phyloP scores from a whole-genome alignment of 2,797 vertebrate species.

The Poecilia gillii region DNA sequence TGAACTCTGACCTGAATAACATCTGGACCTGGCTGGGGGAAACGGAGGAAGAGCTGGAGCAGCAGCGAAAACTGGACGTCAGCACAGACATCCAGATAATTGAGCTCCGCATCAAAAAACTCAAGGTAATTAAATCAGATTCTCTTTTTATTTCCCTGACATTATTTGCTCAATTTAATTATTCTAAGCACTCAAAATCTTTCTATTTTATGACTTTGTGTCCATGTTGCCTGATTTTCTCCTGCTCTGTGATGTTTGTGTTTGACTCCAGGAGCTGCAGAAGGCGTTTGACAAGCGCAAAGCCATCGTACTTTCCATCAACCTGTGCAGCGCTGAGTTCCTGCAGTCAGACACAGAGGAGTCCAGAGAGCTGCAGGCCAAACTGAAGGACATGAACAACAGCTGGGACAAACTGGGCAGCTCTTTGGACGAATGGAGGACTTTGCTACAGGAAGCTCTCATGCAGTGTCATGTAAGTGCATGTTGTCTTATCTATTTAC shows the following conservation, averaged over 20 bases:
- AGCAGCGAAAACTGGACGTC: conserved; percentile 83
- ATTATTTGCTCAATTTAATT: background rate
- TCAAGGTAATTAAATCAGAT: conserved; percentile 83
- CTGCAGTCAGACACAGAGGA: conserved; percentile 84
- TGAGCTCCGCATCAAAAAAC: conserved; percentile 89
- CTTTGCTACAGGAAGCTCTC: conserved; percentile 88
- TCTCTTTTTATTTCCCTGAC: background rate
- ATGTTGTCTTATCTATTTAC: background rate
- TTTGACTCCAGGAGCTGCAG: conserved; percentile 88
- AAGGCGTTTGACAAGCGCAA: conserved; percentile 93
- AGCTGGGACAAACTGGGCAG: conserved; percentile 89
- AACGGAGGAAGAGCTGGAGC: conserved; percentile 87
- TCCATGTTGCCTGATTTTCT: background rate
- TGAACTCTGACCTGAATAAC: conserved; percentile 88
- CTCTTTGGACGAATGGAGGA: conserved; percentile 89
- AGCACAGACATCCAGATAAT: conserved; percentile 92
- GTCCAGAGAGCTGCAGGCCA: conserved; percentile 84
- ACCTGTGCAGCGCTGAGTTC: conserved; percentile 92
- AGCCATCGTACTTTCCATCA: conserved; percentile 93
- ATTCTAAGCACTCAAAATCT: background rate
- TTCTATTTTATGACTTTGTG: background rate
- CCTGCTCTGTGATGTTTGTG: background rate
- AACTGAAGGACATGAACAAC: conserved; percentile 90
- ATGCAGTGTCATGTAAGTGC: conserved; percentile 93
- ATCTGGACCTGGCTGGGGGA: conserved; percentile 89